Evolutionary conservation across 2,797 vertebrate genomes (phyloP).

Genomic region (Danio kyathit): DNA sequence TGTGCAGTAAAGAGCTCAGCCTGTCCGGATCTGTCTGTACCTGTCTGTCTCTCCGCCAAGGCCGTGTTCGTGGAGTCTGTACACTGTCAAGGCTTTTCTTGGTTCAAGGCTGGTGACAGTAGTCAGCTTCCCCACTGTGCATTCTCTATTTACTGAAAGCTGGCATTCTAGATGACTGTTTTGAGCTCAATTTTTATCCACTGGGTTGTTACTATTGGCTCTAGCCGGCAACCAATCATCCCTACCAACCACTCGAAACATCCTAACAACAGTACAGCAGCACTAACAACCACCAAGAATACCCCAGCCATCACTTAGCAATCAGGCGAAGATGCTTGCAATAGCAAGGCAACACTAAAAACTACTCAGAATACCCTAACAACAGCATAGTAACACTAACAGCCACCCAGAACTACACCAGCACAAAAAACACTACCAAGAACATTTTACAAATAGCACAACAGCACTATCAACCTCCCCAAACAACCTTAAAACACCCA

Average conservation of each 20-base stretch:
- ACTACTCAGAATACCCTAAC: neutral
- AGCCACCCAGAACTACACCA: too few species aligned
- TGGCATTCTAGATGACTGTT: neutral
- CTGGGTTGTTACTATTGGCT: neutral
- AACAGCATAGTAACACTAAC: neutral
- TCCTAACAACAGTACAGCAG: neutral
- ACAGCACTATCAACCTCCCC: too few species aligned
- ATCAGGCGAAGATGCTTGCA: too few species aligned
- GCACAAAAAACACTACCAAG: too few species aligned
- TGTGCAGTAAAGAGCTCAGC: conserved; percentile 20
- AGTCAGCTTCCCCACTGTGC: conserved; percentile 5
- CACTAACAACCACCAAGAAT: neutral
- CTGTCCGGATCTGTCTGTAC: conserved; percentile 5
- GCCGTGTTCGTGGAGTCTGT: conserved; percentile 4
- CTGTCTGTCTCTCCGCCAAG: neutral
- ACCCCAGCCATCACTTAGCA: neutral
- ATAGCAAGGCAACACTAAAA: too few species aligned
- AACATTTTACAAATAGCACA: too few species aligned
- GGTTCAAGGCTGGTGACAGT: conserved; percentile 24
- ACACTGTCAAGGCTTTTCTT: conserved; percentile 12
- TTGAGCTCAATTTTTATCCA: neutral
- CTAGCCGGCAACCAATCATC: neutral
- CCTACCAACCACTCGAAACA: neutral
- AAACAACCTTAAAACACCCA: too few species aligned
- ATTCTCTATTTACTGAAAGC: conserved; percentile 1